These are phyloP conservation scores for Benitochromis conjunctus DNA, from an alignment of 2,113 vertebrate genomes.

Conservation along the genomic window DNA sequence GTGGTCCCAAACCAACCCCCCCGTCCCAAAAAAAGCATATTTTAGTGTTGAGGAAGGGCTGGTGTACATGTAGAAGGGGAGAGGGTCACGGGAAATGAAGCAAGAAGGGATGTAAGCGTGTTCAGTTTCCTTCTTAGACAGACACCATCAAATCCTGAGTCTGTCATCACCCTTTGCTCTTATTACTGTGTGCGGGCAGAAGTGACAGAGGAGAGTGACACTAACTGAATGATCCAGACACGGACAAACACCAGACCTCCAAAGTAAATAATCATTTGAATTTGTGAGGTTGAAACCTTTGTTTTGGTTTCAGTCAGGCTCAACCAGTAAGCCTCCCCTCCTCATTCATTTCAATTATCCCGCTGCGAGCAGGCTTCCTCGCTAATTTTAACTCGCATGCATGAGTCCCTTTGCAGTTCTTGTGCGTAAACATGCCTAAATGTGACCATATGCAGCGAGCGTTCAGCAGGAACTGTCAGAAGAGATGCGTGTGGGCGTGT, in stretches of 20 bases:
- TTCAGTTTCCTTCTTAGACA: not conserved
- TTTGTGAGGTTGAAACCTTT: conserved; percentile 20
- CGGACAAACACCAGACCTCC: conserved; percentile 28
- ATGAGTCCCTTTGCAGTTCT: conserved; percentile 15
- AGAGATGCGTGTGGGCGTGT: not conserved
- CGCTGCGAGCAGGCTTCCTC: conserved; percentile 6
- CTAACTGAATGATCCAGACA: not conserved
- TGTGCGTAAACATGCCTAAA: conserved; percentile 62
- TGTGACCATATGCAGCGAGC: conserved; percentile 45
- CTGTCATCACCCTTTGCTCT: not conserved
- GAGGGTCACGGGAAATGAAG: not conserved
- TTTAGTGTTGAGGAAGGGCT: not conserved
- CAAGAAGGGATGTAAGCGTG: not conserved
- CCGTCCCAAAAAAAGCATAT: not conserved
- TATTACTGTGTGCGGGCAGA: conserved; percentile 7
- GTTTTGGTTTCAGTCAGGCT: conserved; percentile 54
- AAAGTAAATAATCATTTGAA: conserved; percentile 31
- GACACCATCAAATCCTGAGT: not conserved
- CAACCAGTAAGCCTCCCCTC: conserved; percentile 9
- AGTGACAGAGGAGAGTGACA: not conserved
- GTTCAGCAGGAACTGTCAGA: not conserved
- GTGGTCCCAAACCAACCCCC: not conserved
- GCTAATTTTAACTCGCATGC: conserved; percentile 45
- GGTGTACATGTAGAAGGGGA: not conserved
- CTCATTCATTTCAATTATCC: conserved; percentile 60